phyloP scores from a whole-genome alignment of 2,888 invertebrate species.

The Chromoteleia sp. region DNA sequence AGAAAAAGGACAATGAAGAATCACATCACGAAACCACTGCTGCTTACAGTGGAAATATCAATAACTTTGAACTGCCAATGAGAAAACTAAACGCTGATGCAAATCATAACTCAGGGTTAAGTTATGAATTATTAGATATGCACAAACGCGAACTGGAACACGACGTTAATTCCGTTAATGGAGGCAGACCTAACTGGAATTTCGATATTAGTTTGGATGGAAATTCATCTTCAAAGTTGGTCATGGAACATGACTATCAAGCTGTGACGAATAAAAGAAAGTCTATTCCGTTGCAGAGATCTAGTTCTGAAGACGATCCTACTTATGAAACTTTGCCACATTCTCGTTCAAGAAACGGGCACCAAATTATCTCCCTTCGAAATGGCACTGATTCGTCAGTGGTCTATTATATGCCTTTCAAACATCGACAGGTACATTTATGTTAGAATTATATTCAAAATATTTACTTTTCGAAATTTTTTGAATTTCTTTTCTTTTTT shows the following conservation, averaged over 20 bases:
- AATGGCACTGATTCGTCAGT: constrained; percentile 76
- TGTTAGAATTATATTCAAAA: neutral
- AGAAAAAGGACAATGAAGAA: constrained; percentile 85
- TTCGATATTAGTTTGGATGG: constrained; percentile 31
- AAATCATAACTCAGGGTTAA: constrained; percentile 74
- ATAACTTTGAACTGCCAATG: constrained; percentile 22
- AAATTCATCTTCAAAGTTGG: constrained; percentile 29
- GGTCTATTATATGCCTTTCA: constrained; percentile 79
- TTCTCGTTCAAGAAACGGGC: constrained; percentile 81
- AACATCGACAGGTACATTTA: constrained; percentile 76
- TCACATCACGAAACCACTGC: constrained; percentile 74
- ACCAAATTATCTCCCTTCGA: constrained; percentile 52
- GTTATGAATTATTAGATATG: constrained; percentile 50
- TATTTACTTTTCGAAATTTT: too few relatives aligned
- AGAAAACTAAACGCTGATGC: constrained; percentile 12
- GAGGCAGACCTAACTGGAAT: constrained; percentile 11
- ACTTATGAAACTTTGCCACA: constrained; percentile 92
- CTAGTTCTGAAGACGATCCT: constrained; percentile 86
- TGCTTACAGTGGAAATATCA: constrained; percentile 68
- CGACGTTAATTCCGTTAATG: constrained; percentile 1
- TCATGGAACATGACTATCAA: constrained; percentile 90
- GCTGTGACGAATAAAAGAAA: constrained; percentile 85
- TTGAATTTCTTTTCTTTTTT: too few relatives aligned
- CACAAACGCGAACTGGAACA: constrained; percentile 37
- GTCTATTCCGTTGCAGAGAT: constrained; percentile 39